Percentiles rank a stretch among this genome's conserved stretches.
Conservation (phyloP, 2,113 vertebrate genomes). For the Toxotes chatareus region DNA sequence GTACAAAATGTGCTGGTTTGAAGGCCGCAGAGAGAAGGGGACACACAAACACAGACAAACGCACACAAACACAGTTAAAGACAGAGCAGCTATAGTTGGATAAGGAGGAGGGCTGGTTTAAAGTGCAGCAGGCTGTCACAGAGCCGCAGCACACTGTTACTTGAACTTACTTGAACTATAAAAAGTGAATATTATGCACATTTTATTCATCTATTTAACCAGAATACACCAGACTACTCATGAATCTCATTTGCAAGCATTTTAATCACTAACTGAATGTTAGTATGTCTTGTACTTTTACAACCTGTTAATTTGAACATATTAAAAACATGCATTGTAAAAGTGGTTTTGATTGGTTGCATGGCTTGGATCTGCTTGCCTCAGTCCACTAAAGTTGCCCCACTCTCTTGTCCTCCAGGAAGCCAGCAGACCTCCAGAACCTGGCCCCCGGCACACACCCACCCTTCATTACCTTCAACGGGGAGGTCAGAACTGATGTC, state of each 20-base stretch:
- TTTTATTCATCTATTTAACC: not conserved
- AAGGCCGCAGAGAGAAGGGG: conserved; percentile 40
- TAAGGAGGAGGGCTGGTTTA: not conserved
- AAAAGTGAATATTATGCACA: not conserved
- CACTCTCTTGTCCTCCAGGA: conserved; percentile 82
- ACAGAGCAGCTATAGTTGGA: conserved; percentile 24
- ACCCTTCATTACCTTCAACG: conserved; percentile 97
- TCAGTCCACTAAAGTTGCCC: not conserved
- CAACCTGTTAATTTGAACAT: not conserved
- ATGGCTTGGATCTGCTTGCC: not conserved
- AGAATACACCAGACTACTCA: not conserved
- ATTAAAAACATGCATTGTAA: not conserved
- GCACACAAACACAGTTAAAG: conserved; percentile 2
- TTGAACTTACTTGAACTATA: not conserved
- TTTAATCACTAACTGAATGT: not conserved
- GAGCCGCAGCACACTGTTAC: not conserved
- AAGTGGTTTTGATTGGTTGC: not conserved
- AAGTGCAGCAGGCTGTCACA: not conserved
- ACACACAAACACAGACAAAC: conserved; percentile 20
- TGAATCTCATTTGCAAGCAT: not conserved
- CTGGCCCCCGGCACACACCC: conserved; percentile 98
- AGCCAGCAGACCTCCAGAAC: conserved; percentile 98
- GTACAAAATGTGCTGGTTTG: conserved; percentile 66
- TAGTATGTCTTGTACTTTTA: not conserved
- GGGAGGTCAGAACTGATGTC: conserved; percentile 97